Conservation (phyloP, 1,140 invertebrate species). For the Magallana ariakensis region DNA sequence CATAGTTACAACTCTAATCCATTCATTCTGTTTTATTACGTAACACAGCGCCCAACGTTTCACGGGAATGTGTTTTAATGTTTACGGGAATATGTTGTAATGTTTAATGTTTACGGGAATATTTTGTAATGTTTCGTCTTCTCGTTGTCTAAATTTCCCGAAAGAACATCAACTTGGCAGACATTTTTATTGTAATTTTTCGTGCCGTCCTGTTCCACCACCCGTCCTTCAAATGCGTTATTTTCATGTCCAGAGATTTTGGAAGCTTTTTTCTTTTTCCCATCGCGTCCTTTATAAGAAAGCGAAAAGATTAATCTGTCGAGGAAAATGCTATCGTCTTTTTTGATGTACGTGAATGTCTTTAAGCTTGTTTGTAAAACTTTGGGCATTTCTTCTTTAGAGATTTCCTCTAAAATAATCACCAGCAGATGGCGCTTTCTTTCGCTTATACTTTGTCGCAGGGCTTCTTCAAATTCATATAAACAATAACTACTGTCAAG, state of each 20-base stretch:
- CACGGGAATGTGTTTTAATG: background rate
- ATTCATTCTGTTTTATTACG: background rate
- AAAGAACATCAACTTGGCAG: background rate
- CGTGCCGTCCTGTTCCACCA: background rate
- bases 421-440: constrained; percentile 71
- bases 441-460: constrained; percentile 74
- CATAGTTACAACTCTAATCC: background rate
- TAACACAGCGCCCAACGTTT: background rate
- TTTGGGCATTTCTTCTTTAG: constrained; percentile 87
- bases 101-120: background rate
- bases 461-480: constrained; percentile 86
- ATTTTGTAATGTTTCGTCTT: background rate
- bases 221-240: background rate
- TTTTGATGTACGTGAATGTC: constrained; percentile 90
- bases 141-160: background rate
- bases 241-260: background rate
- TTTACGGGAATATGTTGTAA: constrained; percentile 6
- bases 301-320: constrained; percentile 66
- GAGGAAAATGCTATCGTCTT: constrained; percentile 67
- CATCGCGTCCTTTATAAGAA: constrained; percentile 42
- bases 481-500: constrained; percentile 83
- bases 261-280: background rate
- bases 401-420: constrained; percentile 70
- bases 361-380: constrained; percentile 95
- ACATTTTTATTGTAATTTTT: background rate